A percentile compares a stretch with the other conserved stretches of the same genome.
These are phyloP conservation scores for Lampris incognitus DNA, from an alignment of 2,113 vertebrate genomes.

Conservation along the genomic window DNA sequence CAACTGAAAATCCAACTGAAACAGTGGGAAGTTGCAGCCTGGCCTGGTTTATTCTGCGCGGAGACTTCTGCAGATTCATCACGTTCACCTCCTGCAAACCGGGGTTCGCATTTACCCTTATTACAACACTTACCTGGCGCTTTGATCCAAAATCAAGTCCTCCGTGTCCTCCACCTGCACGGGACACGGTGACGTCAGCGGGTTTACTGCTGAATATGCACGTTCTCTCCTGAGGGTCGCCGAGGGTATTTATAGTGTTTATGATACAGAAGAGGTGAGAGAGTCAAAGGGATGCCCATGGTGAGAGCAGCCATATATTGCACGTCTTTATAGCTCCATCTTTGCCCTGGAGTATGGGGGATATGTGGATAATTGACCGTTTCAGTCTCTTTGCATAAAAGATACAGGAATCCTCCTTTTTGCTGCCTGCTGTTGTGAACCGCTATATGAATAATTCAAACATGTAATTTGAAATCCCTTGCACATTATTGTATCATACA, in stretches of 20 bases:
- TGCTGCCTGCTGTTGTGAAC: slow-evolving; percentile 11
- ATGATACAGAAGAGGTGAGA: slow-evolving; percentile 60
- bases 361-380: slow-evolving; percentile 36
- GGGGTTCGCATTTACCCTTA: background rate
- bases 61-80: background rate
- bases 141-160: slow-evolving; percentile 37
- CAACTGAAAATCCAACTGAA: too few relatives aligned
- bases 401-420: slow-evolving; percentile 24
- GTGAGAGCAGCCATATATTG: slow-evolving; percentile 43
- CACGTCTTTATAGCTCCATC: slow-evolving; percentile 12
- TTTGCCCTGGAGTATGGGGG: slow-evolving; percentile 5
- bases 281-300: slow-evolving; percentile 57
- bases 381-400: slow-evolving; percentile 42
- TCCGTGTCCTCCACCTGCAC: slow-evolving; percentile 74
- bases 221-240: slow-evolving; percentile 70
- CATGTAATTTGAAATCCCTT: slow-evolving; percentile 16
- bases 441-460: slow-evolving; percentile 54
- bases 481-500: slow-evolving; percentile 7
- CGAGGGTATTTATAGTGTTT: slow-evolving; percentile 74
- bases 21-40: too few relatives aligned
- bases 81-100: background rate
- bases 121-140: slow-evolving; percentile 42
- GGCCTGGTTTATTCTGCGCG: background rate
- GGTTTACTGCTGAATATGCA: slow-evolving; percentile 71
- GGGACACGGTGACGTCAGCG: slow-evolving; percentile 76